Conservation (phyloP, 1,140 invertebrate species). For the Coelopa frigida region DNA sequence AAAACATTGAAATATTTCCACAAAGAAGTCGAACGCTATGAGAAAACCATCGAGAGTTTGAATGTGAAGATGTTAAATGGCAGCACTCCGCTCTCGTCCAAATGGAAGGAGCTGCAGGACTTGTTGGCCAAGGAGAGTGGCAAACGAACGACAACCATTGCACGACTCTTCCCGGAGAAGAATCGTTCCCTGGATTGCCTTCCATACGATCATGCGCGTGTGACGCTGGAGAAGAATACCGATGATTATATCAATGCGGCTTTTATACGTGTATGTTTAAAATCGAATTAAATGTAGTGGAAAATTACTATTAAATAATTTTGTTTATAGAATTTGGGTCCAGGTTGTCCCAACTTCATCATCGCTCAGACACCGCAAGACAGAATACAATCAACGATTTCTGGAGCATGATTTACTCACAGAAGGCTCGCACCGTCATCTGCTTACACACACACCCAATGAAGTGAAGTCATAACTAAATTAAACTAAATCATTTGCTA, state of each 20-base stretch:
- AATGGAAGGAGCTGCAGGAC: constrained; percentile 80
- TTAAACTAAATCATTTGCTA: not conserved
- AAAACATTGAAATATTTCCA: constrained; percentile 69
- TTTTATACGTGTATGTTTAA: constrained; percentile 51
- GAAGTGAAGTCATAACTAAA: constrained; percentile 45
- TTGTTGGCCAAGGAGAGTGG: constrained; percentile 57
- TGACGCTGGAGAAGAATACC: constrained; percentile 59
- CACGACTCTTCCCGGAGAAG: constrained; percentile 72
- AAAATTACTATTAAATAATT: not conserved
- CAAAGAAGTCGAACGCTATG: constrained; percentile 78
- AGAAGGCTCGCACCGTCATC: constrained; percentile 68
- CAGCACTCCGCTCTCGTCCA: constrained; percentile 74
- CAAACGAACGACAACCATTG: constrained; percentile 65
- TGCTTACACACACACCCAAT: constrained; percentile 61
- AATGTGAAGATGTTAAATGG: constrained; percentile 72
- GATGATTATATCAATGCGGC: constrained; percentile 85
- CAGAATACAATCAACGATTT: constrained; percentile 65
- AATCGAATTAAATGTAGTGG: constrained; percentile 1
- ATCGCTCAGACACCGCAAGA: constrained; percentile 69
- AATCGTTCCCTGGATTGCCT: constrained; percentile 78
- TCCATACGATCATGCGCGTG: constrained; percentile 81
- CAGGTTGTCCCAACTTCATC: constrained; percentile 61
- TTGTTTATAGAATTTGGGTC: constrained; percentile 49
- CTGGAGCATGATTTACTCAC: constrained; percentile 81
- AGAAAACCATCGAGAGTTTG: constrained; percentile 75